Conservation (phyloP, 2,888 invertebrate species). For the Hartigia nigra region DNA sequence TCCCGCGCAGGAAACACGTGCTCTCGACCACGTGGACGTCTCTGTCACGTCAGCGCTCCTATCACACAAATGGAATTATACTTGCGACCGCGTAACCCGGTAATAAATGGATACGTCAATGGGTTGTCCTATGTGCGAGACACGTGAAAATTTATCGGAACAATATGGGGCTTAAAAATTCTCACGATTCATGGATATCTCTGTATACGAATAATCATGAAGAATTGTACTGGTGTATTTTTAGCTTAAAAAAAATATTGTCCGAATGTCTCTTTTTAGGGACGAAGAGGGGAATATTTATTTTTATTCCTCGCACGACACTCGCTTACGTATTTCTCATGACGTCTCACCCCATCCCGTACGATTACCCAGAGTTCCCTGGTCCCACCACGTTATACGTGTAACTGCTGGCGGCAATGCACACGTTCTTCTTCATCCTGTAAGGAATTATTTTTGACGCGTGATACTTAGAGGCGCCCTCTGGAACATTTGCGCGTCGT, state of each 20-base stretch:
- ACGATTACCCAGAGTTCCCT: not conserved
- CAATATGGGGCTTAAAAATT: not conserved
- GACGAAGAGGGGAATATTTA: not conserved
- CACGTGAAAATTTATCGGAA: conserved; percentile 27
- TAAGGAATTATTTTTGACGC: not conserved
- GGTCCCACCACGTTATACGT: not conserved
- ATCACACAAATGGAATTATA: conserved; percentile 35
- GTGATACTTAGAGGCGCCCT: conserved; percentile 1
- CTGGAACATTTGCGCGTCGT: conserved; percentile 23
- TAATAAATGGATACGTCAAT: conserved; percentile 16
- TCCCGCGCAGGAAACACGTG: conserved; percentile 25
- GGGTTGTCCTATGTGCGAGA: conserved; percentile 17
- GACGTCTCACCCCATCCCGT: no score
- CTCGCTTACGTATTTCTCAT: not conserved
- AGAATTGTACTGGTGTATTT: not conserved
- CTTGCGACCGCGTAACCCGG: conserved; percentile 24
- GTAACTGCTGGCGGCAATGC: not conserved
- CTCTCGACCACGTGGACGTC: conserved; percentile 34
- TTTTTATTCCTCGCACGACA: not conserved
- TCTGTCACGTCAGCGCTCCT: conserved; percentile 32
- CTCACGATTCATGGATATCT: not conserved
- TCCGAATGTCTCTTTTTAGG: not conserved
- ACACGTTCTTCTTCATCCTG: not conserved
- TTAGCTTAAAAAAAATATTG: not conserved
- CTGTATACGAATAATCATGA: not conserved